These are phyloP conservation scores for Neodiprion pinetum DNA, from an alignment of 1,140 invertebrate species.

Conservation along the genomic window DNA sequence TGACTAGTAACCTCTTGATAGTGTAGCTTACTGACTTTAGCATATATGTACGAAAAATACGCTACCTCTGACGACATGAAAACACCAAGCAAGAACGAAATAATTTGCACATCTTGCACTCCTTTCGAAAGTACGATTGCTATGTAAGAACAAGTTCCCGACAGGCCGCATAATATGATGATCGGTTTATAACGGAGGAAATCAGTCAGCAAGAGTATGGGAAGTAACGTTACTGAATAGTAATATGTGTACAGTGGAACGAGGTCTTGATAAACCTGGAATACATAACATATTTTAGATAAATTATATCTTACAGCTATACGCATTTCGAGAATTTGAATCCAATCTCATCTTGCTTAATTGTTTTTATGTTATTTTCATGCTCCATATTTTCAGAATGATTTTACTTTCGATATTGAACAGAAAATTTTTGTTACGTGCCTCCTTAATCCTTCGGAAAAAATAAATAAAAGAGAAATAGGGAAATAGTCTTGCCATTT, in stretches of 20 bases:
- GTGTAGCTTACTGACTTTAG: slow-evolving; percentile 79
- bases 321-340: no score
- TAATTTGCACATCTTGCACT: slow-evolving; percentile 54
- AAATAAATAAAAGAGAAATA: no score
- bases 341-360: no score
- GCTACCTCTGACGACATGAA: slow-evolving; percentile 90
- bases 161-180: slow-evolving; percentile 74
- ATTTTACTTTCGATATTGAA: no score
- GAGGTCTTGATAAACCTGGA: slow-evolving; percentile 75
- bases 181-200: slow-evolving; percentile 86
- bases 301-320: no score
- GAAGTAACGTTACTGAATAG: slow-evolving; percentile 73
- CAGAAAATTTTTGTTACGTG: no score
- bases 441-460: no score
- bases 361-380: no score
- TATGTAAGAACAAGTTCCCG: slow-evolving; percentile 45
- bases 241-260: slow-evolving; percentile 87
- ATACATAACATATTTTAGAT: slow-evolving; percentile 30
- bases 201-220: slow-evolving; percentile 85
- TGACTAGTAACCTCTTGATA: slow-evolving; percentile 83
- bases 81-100: slow-evolving; percentile 75
- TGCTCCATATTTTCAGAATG: no score
- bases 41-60: slow-evolving; percentile 93
- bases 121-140: slow-evolving; percentile 54
- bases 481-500: no score